These are phyloP conservation scores for Mythimna loreyi DNA, from an alignment of 2,888 invertebrate species.

Conservation along the genomic window DNA sequence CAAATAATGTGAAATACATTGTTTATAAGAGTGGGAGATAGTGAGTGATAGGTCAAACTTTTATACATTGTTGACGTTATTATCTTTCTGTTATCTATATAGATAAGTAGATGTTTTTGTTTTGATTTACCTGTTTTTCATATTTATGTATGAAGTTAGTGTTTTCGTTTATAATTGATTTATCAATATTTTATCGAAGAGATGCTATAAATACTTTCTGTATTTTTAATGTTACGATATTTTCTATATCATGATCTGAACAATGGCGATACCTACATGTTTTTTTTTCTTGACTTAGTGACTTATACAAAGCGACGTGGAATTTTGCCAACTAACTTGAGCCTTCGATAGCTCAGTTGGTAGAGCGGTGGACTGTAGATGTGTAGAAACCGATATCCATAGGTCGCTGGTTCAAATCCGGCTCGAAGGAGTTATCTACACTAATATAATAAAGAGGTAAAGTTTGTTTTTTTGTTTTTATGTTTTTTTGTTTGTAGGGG, in stretches of 20 bases:
- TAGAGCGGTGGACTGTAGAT: constrained; percentile 90
- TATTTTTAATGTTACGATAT: too few relatives aligned
- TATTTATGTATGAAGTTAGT: neutral
- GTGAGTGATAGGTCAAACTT: constrained; percentile 4
- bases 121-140: constrained; percentile 12
- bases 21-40: too few relatives aligned
- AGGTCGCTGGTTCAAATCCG: constrained; percentile 92
- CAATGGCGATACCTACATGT: neutral
- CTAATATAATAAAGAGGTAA: too few relatives aligned
- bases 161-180: neutral
- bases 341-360: constrained; percentile 89
- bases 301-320: neutral
- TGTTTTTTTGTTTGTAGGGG: too few relatives aligned
- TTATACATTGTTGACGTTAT: constrained; percentile 4
- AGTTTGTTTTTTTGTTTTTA: too few relatives aligned
- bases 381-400: constrained; percentile 80
- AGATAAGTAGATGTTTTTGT: neutral
- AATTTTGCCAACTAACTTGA: neutral
- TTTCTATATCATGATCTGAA: neutral
- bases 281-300: neutral
- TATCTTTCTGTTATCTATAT: constrained; percentile 12
- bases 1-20: neutral
- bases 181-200: neutral
- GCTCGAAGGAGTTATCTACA: constrained; percentile 91
- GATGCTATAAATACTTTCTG: neutral